A percentile compares a stretch with the other conserved stretches of the same genome.
These are phyloP conservation scores for Salvelinus fontinalis DNA, from an alignment of 2,113 vertebrate genomes.

Conservation along the genomic window DNA sequence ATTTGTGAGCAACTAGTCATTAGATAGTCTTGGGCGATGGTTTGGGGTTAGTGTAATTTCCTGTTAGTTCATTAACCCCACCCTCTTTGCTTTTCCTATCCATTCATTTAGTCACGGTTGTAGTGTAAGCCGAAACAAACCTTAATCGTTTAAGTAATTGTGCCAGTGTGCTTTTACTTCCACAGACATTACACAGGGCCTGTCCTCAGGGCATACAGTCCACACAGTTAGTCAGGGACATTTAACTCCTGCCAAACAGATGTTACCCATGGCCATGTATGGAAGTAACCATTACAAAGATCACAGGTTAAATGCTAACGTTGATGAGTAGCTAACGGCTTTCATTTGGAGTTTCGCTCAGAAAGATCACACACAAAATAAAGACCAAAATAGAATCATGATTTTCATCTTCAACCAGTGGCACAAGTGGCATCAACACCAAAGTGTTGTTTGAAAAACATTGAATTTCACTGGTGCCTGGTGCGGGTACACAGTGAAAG, in stretches of 20 bases:
- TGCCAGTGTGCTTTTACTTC: slow-evolving; percentile 31
- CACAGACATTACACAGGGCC: slow-evolving; percentile 1
- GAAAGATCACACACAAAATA: background rate
- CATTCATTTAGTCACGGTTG: slow-evolving; percentile 66
- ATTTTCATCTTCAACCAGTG: slow-evolving; percentile 2
- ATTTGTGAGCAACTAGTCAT: slow-evolving; percentile 60
- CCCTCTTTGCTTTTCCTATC: slow-evolving; percentile 43
- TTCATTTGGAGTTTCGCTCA: background rate
- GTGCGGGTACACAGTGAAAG: slow-evolving; percentile 11
- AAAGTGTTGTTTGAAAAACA: background rate
- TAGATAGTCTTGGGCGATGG: slow-evolving; percentile 45
- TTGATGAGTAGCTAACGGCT: background rate
- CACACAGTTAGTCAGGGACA: slow-evolving; percentile 31
- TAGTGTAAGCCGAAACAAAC: slow-evolving; percentile 56
- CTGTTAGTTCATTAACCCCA: slow-evolving; percentile 47
- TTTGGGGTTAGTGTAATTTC: slow-evolving; percentile 61
- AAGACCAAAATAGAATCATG: background rate
- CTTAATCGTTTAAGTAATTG: slow-evolving; percentile 66
- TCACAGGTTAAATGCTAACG: background rate
- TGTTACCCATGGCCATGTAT: slow-evolving; percentile 51
- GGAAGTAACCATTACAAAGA: slow-evolving; percentile 47
- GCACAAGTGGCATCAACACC: slow-evolving; percentile 17
- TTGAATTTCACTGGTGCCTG: background rate
- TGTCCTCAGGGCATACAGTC: slow-evolving; percentile 54
- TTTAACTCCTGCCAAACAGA: slow-evolving; percentile 56